Evolutionary conservation across 2,888 invertebrate species (phyloP), one percentile per base, ranked within the genome.

Genomic region (Drosophila rellima): DNA sequence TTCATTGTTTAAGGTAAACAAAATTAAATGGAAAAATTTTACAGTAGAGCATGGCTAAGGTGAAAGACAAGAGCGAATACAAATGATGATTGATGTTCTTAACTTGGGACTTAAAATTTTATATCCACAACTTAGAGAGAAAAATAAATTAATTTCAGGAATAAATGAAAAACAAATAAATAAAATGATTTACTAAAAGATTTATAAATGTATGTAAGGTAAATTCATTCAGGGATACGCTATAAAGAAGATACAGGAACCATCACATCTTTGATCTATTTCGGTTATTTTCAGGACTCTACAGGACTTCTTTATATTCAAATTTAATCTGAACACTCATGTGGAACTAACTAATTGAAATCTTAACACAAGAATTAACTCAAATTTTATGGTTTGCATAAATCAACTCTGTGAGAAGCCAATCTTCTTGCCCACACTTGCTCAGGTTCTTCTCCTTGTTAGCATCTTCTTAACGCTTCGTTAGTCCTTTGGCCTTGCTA

Each of bases 1-100:
- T 73, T 78, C 82, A 88, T 85, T 85, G 75, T 42, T 59, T 62
- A 64, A 71, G 55, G 70, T 85, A 89, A 85, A 85, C 89, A 81
- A 85, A 45, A 23, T 45, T 42, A 35, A 29, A 47, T 55, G 39
- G 18, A 52, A 35, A 20, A n/a, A 20, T n/a, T 40, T 15, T 55
- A 70, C 51, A 54, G 56, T 47, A 40, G 60, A 56, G 62, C 57
- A 39, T 51, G n/a, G 6, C 23, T 33, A 26, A 13, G 17, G 2
- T 11, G 15, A 23, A 15, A 51, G n/a, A 10, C 26, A 10, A 11
- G 2, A n/a, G 18, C 18, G 3, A 23, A 26, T 40, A 17, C 7
- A 11, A 18, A 18, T 3, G 40, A 18, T 37, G 7, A 15, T n/a
- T 37, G 35, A 15, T 15, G 7, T 7, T 15, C 7, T 37, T 7